Base-by-base conservation (phyloP, 2,888 invertebrate genomes). In the Galerucella pusilla region DNA sequence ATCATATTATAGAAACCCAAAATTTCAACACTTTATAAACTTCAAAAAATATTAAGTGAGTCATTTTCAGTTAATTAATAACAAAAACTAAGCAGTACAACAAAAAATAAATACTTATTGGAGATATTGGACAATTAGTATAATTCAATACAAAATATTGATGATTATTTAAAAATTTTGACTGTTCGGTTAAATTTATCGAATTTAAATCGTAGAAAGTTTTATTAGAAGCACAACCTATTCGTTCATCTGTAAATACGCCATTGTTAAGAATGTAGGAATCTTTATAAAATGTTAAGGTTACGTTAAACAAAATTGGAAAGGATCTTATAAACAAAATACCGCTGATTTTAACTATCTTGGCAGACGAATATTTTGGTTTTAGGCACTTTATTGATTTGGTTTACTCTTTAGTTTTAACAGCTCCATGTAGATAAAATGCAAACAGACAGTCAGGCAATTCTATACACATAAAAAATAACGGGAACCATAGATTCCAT, bases 401-500 rank as follows among this genome's bases (percentile, higher is more conserved):
- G 46, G 12, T 57, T 57, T 65, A 65, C 20, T 46, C 46, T n/a
- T 45, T 65, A 9, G 35, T 57, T 28, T 61, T 61, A 35, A 28
- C 14, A 28, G 61, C 28, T 14, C 28, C 3, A 14, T 28, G 35
- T 16, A 20, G 65, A 14, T 66, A 49, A 66, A 66, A 66, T 28
- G 25, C 14, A 61, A 28, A 61, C 16, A 12, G 28, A 60, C 10
- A 61, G 66, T 66, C 52, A 52, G 52, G 25, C 66, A 66, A 66
- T 25, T 16, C 42, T 6, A 66, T 68, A 68, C 11, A 46, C 64
- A 16, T 65, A 65, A 46, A 65, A 65, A 65, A 65, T 46, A 45
- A 63, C 63, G 63, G 61, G 52, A 52, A 35, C 16, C 5, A 49
- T 46, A 64, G 61, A 49, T 61, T 11, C 20, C 9, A 20, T 57